A percentile compares a stretch with the other conserved stretches of the same genome.
Evolutionary conservation across 2,888 invertebrate species (phyloP).

Genomic region (Bugulina stolonifera): DNA sequence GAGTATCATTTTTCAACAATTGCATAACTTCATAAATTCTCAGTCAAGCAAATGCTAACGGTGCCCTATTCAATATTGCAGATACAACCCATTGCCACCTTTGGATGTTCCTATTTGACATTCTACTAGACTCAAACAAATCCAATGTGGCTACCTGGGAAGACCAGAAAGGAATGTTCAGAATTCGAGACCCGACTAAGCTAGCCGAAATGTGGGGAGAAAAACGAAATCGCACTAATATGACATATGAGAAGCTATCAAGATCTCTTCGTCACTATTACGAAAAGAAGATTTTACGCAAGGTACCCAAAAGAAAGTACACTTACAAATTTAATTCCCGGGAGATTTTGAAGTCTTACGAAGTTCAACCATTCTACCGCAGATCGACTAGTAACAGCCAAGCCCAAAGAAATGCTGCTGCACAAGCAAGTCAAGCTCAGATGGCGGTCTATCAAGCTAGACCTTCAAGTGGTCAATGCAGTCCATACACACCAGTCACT

Average conservation of each 20-base stretch:
- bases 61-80: not conserved
- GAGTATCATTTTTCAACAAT: too few species aligned
- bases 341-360: slow-evolving; percentile 24
- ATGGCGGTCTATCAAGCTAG: not conserved
- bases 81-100: slow-evolving; percentile 27
- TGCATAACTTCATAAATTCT: too few species aligned
- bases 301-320: slow-evolving; percentile 28
- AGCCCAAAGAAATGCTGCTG: slow-evolving; percentile 21
- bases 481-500: slow-evolving; percentile 20
- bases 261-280: slow-evolving; percentile 30
- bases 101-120: slow-evolving; percentile 29
- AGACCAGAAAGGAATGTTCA: slow-evolving; percentile 28
- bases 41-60: too few species aligned
- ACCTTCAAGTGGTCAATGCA: slow-evolving; percentile 14
- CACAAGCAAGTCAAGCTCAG: slow-evolving; percentile 1
- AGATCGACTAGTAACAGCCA: slow-evolving; percentile 2
- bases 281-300: slow-evolving; percentile 28
- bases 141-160: slow-evolving; percentile 28
- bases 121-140: slow-evolving; percentile 27
- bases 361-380: slow-evolving; percentile 22
- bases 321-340: slow-evolving; percentile 29
- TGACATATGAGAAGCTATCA: slow-evolving; percentile 30
- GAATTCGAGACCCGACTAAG: slow-evolving; percentile 26
- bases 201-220: slow-evolving; percentile 28
- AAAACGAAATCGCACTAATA: slow-evolving; percentile 28